These are phyloP conservation scores for Papilio polytes DNA, from an alignment of 1,140 invertebrate species.

Conservation along the genomic window DNA sequence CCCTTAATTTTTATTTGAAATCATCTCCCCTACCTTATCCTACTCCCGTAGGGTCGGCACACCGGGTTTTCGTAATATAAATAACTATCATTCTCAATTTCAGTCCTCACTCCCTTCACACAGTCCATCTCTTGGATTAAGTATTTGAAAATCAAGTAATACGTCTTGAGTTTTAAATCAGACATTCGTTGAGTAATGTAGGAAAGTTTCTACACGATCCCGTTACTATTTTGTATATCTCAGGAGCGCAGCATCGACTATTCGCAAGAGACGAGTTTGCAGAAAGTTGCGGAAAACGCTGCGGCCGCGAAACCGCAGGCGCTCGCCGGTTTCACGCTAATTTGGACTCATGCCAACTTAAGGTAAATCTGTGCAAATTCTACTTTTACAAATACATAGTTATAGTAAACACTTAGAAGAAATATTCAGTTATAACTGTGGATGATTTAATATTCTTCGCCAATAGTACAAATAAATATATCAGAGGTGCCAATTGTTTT, in stretches of 20 bases:
- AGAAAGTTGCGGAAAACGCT: not conserved
- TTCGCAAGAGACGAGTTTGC: not conserved
- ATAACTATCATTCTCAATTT: no score
- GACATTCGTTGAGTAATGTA: not conserved
- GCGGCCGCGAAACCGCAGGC: conserved; percentile 10
- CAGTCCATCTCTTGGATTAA: no score
- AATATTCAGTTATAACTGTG: not conserved
- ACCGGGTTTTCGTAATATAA: no score
- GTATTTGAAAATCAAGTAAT: not conserved
- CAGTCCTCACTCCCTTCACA: no score
- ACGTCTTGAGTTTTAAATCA: not conserved
- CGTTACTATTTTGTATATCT: not conserved
- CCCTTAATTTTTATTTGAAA: not conserved
- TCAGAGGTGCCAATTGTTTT: not conserved
- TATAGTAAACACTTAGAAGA: not conserved
- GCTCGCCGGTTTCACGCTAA: conserved; percentile 14
- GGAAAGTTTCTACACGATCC: not conserved
- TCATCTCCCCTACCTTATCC: no score
- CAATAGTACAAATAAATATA: not conserved
- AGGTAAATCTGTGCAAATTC: conserved; percentile 4
- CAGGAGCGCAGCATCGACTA: not conserved
- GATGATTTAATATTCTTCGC: no score
- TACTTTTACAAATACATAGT: not conserved
- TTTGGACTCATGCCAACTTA: conserved; percentile 3
- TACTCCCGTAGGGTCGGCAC: no score